Percentiles rank a stretch among this genome's conserved stretches.
These are phyloP conservation scores for Rhabdomys pumilio DNA, from an alignment of 2,797 vertebrate genomes.

Conservation along the genomic window DNA sequence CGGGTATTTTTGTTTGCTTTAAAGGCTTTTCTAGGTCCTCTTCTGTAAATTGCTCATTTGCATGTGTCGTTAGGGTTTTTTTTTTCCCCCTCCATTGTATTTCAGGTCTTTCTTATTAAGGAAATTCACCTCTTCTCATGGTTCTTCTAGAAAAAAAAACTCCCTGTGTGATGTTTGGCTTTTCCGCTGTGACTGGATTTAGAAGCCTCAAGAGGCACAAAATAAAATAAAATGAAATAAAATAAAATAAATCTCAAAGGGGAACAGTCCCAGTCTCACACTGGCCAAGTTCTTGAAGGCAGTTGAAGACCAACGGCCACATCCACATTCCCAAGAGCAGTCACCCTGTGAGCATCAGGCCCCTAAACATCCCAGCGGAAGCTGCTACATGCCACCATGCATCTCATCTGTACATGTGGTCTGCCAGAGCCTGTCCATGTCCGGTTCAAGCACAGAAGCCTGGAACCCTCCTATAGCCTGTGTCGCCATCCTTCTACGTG, in stretches of 20 bases:
- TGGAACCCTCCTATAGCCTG: not conserved
- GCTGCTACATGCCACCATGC: not conserved
- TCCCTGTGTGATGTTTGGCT: not conserved
- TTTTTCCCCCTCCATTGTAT: not conserved
- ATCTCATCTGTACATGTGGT: not conserved
- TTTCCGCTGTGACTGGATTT: not conserved
- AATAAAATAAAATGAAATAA: not conserved
- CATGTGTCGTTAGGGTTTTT: not conserved
- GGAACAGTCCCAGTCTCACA: not conserved
- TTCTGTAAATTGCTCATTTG: not conserved
- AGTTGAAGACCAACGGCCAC: not conserved
- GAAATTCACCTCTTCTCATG: not conserved
- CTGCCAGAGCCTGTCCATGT: not conserved
- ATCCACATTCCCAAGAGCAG: not conserved
- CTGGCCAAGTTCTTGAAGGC: not conserved
- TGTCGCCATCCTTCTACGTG: not conserved
- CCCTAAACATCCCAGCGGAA: not conserved
- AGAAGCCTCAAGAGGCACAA: not conserved
- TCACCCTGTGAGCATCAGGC: not conserved
- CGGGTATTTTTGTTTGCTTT: constrained; percentile 20
- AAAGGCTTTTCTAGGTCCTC: not conserved
- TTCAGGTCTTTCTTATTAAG: not conserved
- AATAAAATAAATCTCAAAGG: not conserved
- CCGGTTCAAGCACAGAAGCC: not conserved
- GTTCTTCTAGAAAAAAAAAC: not conserved